Evolutionary conservation across 2,797 vertebrate species (phyloP), one percentile per base, ranked within the genome.

Genomic region (Acomys russatus): DNA sequence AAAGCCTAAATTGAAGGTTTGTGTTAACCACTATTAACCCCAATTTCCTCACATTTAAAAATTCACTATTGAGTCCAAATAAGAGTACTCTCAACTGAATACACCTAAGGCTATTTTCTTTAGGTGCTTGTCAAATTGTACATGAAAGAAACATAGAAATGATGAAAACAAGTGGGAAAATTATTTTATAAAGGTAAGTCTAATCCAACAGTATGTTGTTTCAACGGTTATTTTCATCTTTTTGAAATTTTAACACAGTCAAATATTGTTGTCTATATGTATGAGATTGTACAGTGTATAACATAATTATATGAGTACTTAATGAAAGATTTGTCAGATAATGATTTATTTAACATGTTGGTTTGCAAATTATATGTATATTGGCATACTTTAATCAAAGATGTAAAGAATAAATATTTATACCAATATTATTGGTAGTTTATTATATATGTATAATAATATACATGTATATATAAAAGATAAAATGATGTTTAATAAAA

Each of bases 211-310:
- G 44, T 12, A 89, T 91, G 14, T 76, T 64, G 83, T 8, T 49
- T 73, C 4, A 51, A 96, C 94, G 30, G 38, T 78, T 23, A 23
- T 83, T 94, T 91, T 98, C 44, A 91, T 92, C 70, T 94, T 90
- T 70, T 91, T 84, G 70, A 94, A 97, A 92, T 33, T 6, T 89
- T 97, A 91, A 92, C 78, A 61, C n/a, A 44, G 94, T 94, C 70
- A 78, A 56, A 90, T 61, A 82, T 4, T 79, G 35, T 94, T 80
- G 96, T n/a, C 44, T 96, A 44, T 61, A 51, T 30, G 35, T 61
- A 4, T 12, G 92, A 9, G 23, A 71, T 95, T 97, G 97, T 97
- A 95, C 1, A 56, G 35, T 78, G 83, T 92, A 59, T 59, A 94
- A 89, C 18, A 78, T 78, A 9, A 25, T 6, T 95, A 96, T 97